Evolutionary conservation across 2,888 invertebrate species (phyloP).

Genomic region (Vandiemenella viatica): DNA sequence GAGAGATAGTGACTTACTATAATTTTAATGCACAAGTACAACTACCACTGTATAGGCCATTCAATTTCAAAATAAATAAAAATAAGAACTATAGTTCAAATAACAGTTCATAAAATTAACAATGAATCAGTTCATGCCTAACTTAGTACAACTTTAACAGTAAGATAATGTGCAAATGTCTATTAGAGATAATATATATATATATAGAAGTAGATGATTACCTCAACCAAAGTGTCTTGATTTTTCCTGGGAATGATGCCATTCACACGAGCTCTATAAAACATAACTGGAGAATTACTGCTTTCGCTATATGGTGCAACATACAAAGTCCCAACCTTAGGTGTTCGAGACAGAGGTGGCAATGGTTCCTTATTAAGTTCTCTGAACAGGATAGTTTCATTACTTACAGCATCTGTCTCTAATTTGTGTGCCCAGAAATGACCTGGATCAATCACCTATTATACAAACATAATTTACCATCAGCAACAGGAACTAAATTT

Average conservation of each 20-base stretch:
- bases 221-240: neutral
- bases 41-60: too few relatives aligned
- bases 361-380: too few relatives aligned
- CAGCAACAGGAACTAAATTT: too few relatives aligned
- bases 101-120: too few relatives aligned
- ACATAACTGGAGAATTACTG: constrained; percentile 15
- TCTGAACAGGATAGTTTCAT: too few relatives aligned
- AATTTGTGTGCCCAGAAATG: constrained; percentile 53
- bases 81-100: too few relatives aligned
- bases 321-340: constrained; percentile 35
- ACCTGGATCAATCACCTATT: constrained; percentile 42
- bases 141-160: too few relatives aligned
- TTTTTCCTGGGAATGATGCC: constrained; percentile 22
- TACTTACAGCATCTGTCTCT: constrained; percentile 31
- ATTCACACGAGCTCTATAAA: constrained; percentile 38
- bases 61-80: too few relatives aligned
- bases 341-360: constrained; percentile 19
- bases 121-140: too few relatives aligned
- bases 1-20: too few relatives aligned
- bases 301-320: constrained; percentile 40
- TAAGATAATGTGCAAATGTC: too few relatives aligned
- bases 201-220: neutral
- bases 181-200: neutral
- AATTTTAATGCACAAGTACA: too few relatives aligned
- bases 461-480: neutral